Conservation (phyloP, 1,140 invertebrate species). For the Cydia pomonella region DNA sequence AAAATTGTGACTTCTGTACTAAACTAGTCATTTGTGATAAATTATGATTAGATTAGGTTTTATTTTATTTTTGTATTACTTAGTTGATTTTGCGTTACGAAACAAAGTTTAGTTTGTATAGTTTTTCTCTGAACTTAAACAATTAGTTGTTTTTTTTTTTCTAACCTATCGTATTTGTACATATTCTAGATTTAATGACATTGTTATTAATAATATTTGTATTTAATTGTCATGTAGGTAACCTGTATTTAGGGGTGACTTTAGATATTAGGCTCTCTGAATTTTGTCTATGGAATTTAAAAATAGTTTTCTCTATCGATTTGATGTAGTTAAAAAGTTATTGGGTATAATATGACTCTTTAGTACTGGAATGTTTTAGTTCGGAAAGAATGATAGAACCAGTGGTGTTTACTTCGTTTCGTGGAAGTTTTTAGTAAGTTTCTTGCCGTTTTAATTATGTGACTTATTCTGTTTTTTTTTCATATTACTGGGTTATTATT, state of each 20-base stretch:
- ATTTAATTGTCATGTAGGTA: slow-evolving; percentile 56
- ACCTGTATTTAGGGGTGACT: slow-evolving; percentile 46
- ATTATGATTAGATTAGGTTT: slow-evolving; percentile 32
- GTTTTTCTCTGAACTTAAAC: slow-evolving; percentile 10
- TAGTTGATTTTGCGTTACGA: slow-evolving; percentile 13
- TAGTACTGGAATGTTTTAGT: slow-evolving; percentile 33
- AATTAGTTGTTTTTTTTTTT: slow-evolving; percentile 28
- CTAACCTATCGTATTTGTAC: slow-evolving; percentile 46
- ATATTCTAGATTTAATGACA: slow-evolving; percentile 62
- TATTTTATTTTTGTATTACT: slow-evolving; percentile 23
- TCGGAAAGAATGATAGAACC: neutral
- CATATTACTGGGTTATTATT: too few relatives aligned
- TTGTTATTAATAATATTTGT: slow-evolving; percentile 64
- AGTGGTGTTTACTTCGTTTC: neutral
- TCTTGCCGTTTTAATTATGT: neutral
- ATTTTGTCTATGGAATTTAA: slow-evolving; percentile 53
- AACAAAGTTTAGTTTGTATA: slow-evolving; percentile 4
- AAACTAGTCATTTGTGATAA: slow-evolving; percentile 30
- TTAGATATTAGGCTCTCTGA: slow-evolving; percentile 48
- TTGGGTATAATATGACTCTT: slow-evolving; percentile 20
- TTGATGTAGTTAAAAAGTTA: slow-evolving; percentile 40
- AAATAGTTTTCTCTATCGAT: slow-evolving; percentile 49
- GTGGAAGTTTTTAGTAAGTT: neutral
- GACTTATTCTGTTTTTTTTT: slow-evolving; percentile 10
- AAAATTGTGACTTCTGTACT: slow-evolving; percentile 19